Conservation (phyloP, 2,113 vertebrate genomes). For the Eidolon helvum region DNA sequence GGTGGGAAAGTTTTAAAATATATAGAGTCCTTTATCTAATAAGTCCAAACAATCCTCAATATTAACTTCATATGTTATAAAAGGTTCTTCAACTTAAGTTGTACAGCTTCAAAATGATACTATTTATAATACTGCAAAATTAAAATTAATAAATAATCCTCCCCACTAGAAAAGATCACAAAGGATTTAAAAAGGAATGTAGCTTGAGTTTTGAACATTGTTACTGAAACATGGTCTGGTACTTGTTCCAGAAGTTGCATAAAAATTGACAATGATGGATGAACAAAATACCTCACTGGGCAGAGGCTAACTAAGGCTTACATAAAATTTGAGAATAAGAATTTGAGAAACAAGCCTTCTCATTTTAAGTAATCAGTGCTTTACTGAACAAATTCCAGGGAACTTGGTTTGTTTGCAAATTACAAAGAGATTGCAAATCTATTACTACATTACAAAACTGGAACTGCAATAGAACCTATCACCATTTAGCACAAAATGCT, state of each 20-base stretch:
- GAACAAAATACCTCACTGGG: constrained; percentile 35
- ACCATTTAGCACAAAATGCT: background rate
- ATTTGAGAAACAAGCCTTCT: constrained; percentile 31
- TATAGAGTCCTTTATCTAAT: background rate
- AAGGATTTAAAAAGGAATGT: constrained; percentile 7
- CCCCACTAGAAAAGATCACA: background rate
- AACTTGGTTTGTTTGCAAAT: constrained; percentile 30
- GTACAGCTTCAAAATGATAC: background rate
- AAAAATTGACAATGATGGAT: constrained; percentile 40
- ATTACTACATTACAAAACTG: background rate
- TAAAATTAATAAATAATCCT: constrained; percentile 22
- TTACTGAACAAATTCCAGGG: constrained; percentile 11
- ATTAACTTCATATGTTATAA: background rate
- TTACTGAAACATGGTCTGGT: constrained; percentile 17
- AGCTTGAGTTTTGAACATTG: constrained; percentile 46
- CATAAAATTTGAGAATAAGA: constrained; percentile 36
- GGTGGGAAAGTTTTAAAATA: background rate
- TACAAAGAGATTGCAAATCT: background rate
- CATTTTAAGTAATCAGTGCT: constrained; percentile 35
- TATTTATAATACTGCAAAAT: background rate
- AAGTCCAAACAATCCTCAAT: background rate
- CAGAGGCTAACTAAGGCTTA: background rate
- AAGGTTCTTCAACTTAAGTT: background rate
- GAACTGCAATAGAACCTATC: background rate
- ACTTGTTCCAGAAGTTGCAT: constrained; percentile 29